Percentiles rank a stretch among this genome's conserved stretches.
Evolutionary conservation across 2,113 vertebrate genomes (phyloP).

Genomic region (Xenopus tropicalis): DNA sequence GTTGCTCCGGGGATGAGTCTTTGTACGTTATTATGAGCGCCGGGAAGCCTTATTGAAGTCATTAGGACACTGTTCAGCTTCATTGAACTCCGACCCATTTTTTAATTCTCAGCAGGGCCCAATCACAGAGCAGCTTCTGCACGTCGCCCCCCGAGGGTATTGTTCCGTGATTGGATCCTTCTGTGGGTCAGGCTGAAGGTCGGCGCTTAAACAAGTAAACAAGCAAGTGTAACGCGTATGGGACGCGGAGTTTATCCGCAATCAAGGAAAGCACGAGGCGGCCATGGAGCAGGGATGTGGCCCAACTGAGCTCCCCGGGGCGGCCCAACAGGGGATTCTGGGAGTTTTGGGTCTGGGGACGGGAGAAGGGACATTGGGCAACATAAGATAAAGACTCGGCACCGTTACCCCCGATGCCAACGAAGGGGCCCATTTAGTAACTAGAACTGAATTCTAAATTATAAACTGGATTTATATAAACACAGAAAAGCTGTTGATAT

Average conservation of each 20-base stretch:
- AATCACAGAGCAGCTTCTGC: constrained; percentile 25
- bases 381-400: no score
- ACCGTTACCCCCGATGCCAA: no score
- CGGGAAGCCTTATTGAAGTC: constrained; percentile 36
- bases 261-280: no score
- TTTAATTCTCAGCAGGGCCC: constrained; percentile 35
- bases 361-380: no score
- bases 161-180: constrained; percentile 27
- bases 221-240: constrained; percentile 27
- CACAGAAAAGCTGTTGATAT: no score
- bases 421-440: no score
- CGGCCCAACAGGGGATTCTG: no score
- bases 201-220: constrained; percentile 30
- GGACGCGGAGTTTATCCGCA: background rate
- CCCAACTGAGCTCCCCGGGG: no score
- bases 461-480: no score
- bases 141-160: constrained; percentile 24
- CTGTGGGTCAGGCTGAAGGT: constrained; percentile 13
- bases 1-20: constrained; percentile 26
- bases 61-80: constrained; percentile 26
- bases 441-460: no score
- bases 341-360: no score
- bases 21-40: constrained; percentile 36
- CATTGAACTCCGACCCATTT: constrained; percentile 34
- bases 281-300: no score